A percentile compares a stretch with the other conserved stretches of the same genome.
Conservation (phyloP, 2,113 vertebrate species). For the Numida meleagris region DNA sequence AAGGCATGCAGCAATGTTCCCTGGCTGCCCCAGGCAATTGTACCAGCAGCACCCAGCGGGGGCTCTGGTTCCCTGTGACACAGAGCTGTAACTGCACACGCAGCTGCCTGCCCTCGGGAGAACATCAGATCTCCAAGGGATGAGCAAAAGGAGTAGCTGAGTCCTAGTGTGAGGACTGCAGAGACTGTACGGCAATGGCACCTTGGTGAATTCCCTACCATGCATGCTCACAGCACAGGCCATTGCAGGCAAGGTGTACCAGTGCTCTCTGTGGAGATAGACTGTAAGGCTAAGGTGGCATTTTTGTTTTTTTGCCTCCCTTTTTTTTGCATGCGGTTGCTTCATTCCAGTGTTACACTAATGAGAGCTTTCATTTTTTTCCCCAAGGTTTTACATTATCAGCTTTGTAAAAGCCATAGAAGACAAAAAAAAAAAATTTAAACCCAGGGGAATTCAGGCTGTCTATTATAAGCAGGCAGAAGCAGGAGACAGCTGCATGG, state of each 20-base stretch:
- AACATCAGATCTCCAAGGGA: background rate
- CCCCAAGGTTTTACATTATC: background rate
- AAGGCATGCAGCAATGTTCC: background rate
- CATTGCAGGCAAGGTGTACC: background rate
- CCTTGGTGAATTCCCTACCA: background rate
- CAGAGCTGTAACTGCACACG: background rate
- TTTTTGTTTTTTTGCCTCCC: background rate
- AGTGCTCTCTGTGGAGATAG: background rate
- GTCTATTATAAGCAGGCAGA: background rate
- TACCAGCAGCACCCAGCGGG: background rate
- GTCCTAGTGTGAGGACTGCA: background rate
- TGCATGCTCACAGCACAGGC: rapidly evolving
- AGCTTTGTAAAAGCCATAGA: background rate
- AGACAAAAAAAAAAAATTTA: background rate
- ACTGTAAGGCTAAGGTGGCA: background rate
- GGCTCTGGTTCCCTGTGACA: background rate
- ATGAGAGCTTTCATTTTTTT: background rate
- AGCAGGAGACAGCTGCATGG: background rate
- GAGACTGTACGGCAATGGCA: background rate
- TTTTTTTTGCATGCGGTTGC: rapidly evolving
- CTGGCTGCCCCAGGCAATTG: rapidly evolving
- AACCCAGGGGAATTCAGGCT: background rate
- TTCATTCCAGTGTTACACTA: background rate
- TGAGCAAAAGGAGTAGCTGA: background rate
- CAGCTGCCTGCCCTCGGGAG: rapidly evolving